Conservation (phyloP, 2,113 vertebrate genomes). For the Podarcis raffonei region DNA sequence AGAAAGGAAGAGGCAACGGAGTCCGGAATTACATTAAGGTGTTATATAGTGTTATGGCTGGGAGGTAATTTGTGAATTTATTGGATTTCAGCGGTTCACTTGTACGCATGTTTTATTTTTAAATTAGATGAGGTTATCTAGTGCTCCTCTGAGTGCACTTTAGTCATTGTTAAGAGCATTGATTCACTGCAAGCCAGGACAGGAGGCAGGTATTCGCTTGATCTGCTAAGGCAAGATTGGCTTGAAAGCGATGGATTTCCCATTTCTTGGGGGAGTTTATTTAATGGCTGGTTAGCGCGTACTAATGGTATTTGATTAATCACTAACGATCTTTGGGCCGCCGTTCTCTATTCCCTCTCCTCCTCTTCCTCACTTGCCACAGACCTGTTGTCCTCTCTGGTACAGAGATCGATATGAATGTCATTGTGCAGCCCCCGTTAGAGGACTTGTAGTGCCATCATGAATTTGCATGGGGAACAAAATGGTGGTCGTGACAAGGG, state of each 20-base stretch:
- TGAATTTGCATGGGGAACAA: too few species aligned
- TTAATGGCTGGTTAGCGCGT: constrained; percentile 12
- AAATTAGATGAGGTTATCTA: constrained; percentile 36
- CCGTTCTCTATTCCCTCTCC: not conserved
- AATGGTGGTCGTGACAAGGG: too few species aligned
- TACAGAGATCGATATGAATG: too few species aligned
- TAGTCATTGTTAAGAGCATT: constrained; percentile 34
- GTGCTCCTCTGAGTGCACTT: constrained; percentile 16
- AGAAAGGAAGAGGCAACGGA: constrained; percentile 22
- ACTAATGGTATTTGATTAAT: constrained; percentile 35
- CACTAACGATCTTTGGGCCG: constrained; percentile 13
- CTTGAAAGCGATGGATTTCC: constrained; percentile 28
- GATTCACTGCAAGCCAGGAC: not conserved
- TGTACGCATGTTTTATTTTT: constrained; percentile 34
- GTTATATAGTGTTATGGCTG: constrained; percentile 22
- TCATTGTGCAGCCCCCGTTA: too few species aligned
- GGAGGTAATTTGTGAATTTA: constrained; percentile 33
- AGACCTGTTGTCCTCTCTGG: not conserved
- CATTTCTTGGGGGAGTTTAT: not conserved
- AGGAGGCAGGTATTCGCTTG: not conserved
- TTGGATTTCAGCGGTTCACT: constrained; percentile 32
- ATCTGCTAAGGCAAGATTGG: not conserved
- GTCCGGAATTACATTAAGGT: constrained; percentile 27
- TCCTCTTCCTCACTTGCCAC: not conserved
- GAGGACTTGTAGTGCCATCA: too few species aligned